A percentile compares a stretch with the other conserved stretches of the same genome.
Evolutionary conservation across 2,113 vertebrate species (phyloP).

Genomic region (Eretmochelys imbricata): DNA sequence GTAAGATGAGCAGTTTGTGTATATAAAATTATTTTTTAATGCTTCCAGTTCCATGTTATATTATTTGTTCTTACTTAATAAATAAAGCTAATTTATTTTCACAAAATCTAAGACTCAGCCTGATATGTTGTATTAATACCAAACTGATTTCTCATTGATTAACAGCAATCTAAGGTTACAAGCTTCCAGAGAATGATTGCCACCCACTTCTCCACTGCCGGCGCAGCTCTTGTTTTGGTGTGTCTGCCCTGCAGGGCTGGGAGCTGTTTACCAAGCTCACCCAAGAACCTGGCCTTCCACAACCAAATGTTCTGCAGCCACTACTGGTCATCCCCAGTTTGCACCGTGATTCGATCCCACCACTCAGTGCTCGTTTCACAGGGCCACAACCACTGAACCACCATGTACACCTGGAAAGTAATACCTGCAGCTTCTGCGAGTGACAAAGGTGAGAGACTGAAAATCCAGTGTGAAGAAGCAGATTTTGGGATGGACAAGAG

Average conservation of each 20-base stretch:
- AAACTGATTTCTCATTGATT: neutral
- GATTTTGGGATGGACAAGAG: neutral
- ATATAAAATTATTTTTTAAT: too few species aligned
- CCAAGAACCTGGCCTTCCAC: neutral
- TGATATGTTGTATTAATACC: too few species aligned
- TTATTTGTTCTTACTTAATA: too few species aligned
- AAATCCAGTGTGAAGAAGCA: neutral
- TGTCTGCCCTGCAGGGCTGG: neutral
- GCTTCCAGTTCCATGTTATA: too few species aligned
- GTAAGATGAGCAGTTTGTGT: too few species aligned
- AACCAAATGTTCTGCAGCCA: neutral
- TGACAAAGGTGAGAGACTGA: neutral
- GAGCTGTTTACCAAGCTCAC: too few species aligned
- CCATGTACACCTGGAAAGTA: neutral
- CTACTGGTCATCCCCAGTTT: neutral
- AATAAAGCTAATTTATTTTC: too few species aligned
- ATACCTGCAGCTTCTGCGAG: neutral
- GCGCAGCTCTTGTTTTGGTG: neutral
- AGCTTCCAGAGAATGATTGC: neutral
- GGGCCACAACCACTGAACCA: neutral
- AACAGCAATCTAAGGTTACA: neutral
- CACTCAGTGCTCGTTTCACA: neutral
- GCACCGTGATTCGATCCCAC: neutral
- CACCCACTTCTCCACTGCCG: neutral
- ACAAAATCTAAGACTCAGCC: too few species aligned